A percentile compares a stretch with the other conserved stretches of the same genome.
Conservation (phyloP, 2,888 invertebrate genomes). For the Calephelis perditalis region DNA sequence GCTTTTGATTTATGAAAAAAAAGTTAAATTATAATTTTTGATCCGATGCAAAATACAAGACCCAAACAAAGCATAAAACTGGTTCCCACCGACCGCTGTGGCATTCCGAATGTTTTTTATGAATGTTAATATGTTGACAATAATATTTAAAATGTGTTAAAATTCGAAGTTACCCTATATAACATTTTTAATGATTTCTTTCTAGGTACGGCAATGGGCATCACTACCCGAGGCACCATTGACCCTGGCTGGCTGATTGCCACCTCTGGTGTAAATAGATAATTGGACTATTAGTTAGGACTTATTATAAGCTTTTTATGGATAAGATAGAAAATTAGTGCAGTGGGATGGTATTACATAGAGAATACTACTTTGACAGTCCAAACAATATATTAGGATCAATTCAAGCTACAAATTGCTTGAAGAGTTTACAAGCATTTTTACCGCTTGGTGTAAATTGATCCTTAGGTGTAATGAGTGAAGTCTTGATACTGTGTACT, state of each 20-base stretch:
- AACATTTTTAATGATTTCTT: background rate
- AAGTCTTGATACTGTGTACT: constrained; percentile 35
- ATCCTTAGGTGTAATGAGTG: constrained; percentile 23
- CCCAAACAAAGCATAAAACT: too few relatives aligned
- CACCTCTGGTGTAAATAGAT: constrained; percentile 47
- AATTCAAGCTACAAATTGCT: too few relatives aligned
- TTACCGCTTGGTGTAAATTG: too few relatives aligned
- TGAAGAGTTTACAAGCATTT: constrained; percentile 13
- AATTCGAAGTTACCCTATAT: too few relatives aligned
- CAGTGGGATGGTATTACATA: constrained; percentile 15
- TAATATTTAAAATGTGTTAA: too few relatives aligned
- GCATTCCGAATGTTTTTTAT: too few relatives aligned
- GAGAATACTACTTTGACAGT: constrained; percentile 21
- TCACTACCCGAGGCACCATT: constrained; percentile 67
- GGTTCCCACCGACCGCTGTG: too few relatives aligned
- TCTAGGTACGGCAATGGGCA: constrained; percentile 62
- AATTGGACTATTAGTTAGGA: constrained; percentile 42
- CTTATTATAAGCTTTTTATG: constrained; percentile 26
- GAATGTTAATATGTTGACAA: too few relatives aligned
- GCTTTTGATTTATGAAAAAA: too few relatives aligned
- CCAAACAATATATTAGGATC: constrained; percentile 4
- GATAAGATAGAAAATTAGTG: constrained; percentile 20
- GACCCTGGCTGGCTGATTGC: constrained; percentile 51
- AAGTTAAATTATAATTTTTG: too few relatives aligned
- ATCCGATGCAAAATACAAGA: too few relatives aligned